phyloP scores from a whole-genome alignment of 2,888 invertebrate species.

The Panopea generosa region DNA sequence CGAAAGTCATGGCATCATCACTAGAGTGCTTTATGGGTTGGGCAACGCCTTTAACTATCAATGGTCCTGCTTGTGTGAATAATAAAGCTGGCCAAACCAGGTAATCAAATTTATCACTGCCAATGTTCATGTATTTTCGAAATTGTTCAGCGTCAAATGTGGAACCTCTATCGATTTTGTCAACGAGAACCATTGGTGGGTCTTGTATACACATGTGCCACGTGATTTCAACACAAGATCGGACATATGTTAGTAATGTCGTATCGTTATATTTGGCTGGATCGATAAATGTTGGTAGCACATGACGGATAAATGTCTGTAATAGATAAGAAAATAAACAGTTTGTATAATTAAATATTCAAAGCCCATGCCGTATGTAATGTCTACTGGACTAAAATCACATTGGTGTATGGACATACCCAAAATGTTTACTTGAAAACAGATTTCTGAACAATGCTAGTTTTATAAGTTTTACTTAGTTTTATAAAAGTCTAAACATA shows the following conservation, averaged over 20 bases:
- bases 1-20: background rate
- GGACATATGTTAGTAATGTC: slow-evolving; percentile 21
- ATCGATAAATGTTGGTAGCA: slow-evolving; percentile 60
- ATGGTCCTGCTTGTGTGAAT: slow-evolving; percentile 27
- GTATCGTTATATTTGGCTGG: slow-evolving; percentile 38
- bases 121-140: slow-evolving; percentile 37
- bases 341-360: background rate
- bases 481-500: too few species aligned
- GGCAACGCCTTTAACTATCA: slow-evolving; percentile 56
- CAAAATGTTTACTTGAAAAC: too few species aligned
- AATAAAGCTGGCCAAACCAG: slow-evolving; percentile 59
- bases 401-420: background rate
- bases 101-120: slow-evolving; percentile 55
- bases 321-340: too few species aligned
- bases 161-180: slow-evolving; percentile 46
- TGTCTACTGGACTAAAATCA: too few species aligned
- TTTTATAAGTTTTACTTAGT: too few species aligned
- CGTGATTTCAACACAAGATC: slow-evolving; percentile 51
- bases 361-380: background rate
- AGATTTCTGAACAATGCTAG: too few species aligned
- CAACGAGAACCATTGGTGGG: slow-evolving; percentile 52
- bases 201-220: slow-evolving; percentile 63
- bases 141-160: slow-evolving; percentile 48
- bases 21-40: slow-evolving; percentile 34
- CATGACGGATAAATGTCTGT: slow-evolving; percentile 52